Percentiles rank a stretch among this genome's conserved stretches.
These are phyloP conservation scores for Pluvianellus socialis DNA, from an alignment of 2,113 vertebrate genomes.

Conservation along the genomic window DNA sequence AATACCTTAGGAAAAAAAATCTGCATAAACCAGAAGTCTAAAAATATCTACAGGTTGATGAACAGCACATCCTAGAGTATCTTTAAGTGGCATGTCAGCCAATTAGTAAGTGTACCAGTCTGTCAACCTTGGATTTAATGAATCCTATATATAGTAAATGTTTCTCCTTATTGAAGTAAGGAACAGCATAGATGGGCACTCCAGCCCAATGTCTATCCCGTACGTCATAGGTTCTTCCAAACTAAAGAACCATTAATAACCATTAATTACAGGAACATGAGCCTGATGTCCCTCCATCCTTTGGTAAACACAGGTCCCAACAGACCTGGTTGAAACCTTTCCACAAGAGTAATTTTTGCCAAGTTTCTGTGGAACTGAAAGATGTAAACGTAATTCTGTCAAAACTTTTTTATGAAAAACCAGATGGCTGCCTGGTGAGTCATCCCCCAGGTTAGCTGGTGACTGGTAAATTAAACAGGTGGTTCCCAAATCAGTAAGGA, in stretches of 20 bases:
- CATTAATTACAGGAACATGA: not conserved
- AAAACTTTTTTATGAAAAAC: not conserved
- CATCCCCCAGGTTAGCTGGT: not conserved
- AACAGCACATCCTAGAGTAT: not conserved
- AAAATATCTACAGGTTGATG: constrained; percentile 17
- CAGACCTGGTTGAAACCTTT: not conserved
- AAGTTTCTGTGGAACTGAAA: not conserved
- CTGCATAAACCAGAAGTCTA: not conserved
- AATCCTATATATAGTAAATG: not conserved
- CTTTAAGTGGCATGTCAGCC: constrained; percentile 16
- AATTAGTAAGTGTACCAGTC: not conserved
- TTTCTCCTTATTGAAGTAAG: not conserved
- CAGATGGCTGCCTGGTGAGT: not conserved
- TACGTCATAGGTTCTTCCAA: not conserved
- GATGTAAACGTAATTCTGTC: not conserved
- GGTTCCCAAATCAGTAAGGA: not conserved
- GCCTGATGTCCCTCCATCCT: not conserved
- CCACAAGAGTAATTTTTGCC: not conserved
- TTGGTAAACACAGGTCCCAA: not conserved
- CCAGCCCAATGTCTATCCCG: not conserved
- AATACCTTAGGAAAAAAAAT: not conserved
- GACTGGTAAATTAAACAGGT: not conserved
- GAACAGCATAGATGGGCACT: not conserved
- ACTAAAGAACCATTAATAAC: not conserved
- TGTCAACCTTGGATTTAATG: not conserved